Evolutionary conservation across 1,140 invertebrate genomes (phyloP).

Genomic region (Bathynomus jamesi): DNA sequence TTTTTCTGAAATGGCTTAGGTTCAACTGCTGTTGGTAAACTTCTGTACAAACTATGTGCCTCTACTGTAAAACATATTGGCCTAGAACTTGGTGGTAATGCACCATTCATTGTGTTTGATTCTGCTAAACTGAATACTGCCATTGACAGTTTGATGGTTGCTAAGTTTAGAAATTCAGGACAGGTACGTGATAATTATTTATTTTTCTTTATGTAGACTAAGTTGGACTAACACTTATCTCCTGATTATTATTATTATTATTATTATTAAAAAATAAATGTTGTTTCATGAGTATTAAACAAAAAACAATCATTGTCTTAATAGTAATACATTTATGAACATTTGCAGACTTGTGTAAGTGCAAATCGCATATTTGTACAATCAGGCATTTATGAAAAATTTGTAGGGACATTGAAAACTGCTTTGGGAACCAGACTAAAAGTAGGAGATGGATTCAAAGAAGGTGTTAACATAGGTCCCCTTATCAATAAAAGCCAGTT

Average conservation of each 20-base stretch:
- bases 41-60: constrained; percentile 76
- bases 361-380: constrained; percentile 91
- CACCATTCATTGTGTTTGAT: constrained; percentile 94
- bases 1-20: no score
- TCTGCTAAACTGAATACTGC: constrained; percentile 85
- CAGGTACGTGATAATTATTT: no score
- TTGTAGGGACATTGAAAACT: constrained; percentile 62
- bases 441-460: constrained; percentile 69
- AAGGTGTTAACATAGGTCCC: constrained; percentile 73
- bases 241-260: not conserved
- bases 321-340: not conserved
- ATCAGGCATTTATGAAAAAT: constrained; percentile 70
- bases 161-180: constrained; percentile 95
- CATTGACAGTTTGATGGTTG: constrained; percentile 72
- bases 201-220: no score
- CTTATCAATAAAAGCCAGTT: constrained; percentile 83
- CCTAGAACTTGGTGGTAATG: constrained; percentile 95
- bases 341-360: constrained; percentile 81
- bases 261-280: no score
- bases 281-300: no score
- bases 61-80: constrained; percentile 78
- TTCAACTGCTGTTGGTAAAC: constrained; percentile 74
- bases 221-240: no score
- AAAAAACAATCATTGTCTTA: no score
- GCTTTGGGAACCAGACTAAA: constrained; percentile 62